Evolutionary conservation across 1,140 invertebrate species (phyloP), one percentile per base, ranked within the genome.

Genomic region (Parasteatoda tepidariorum): DNA sequence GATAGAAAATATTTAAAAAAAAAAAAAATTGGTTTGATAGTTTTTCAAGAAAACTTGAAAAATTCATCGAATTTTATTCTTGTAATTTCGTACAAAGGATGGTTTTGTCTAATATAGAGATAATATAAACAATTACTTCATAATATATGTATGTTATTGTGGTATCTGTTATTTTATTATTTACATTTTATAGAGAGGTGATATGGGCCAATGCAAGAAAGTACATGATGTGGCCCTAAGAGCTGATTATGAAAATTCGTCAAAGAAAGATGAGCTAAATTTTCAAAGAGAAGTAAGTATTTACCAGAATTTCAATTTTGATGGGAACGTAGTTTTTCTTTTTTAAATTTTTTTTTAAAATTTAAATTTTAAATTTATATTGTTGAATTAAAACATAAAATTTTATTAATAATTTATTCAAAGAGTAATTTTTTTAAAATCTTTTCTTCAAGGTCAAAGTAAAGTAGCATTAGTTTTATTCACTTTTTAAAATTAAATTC

Each of bases 191-290:
- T 92, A 98, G 96, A 93, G 96, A 88, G 98, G 98, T 96, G 97
- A 98, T 91, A 91, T 98, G 89, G 97, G 97, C 89, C 97, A 98
- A 91, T 99, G 98, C 92, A 94, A 95, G 88, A 98, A 97, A 92
- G 95, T 98, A 90, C 98, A 99, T 92, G 97, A 99, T 92, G 92
- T 98, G 90, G 98, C 97, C 82, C 92, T 99, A 83, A 92, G 97
- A 90, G 98, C 98, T 88, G 98, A 99, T 92, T 99, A 94, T 92
- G 96, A 98, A 89, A 93, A 94, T 87, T 97, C 97, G 66, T 93
- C 94, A 87, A 94, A 94, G 89, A 92, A 92, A 86, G 96, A 95
- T 90, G 97, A 99, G 89, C 98, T 97, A 90, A 97, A 94, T 90
- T 99, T 98, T 91, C 97, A 99, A 88, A 94, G 98, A 88, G 97